Base-by-base conservation (phyloP, 1,140 invertebrate genomes). In the Trichonephila clavata region DNA sequence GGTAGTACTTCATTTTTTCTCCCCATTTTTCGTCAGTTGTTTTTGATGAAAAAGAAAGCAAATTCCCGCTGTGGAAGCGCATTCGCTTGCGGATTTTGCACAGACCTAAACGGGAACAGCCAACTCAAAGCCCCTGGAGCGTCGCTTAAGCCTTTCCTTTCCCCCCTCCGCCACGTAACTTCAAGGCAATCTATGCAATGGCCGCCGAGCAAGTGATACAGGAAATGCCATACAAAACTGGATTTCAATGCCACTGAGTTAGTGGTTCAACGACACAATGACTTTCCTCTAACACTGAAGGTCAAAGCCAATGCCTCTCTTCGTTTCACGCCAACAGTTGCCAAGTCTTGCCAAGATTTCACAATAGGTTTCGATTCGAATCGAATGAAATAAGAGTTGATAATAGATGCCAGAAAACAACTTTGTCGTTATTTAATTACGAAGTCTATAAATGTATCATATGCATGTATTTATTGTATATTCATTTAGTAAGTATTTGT, bases 201-300 rank as follows among this genome's bases (percentile, higher is more conserved):
- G 57, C 88, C 65, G 89, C 71, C 57, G 59, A 59, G 89, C 24
- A 61, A 81, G 71, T 63, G 86, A 93, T 93, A 90, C 93, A 93
- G 93, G 93, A 93, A 93, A 93, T 93, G 93, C 93, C 87, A 90
- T 90, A 86, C 80, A 93, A 93, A 94, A 94, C 90, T 94, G 90
- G 94, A 94, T 94, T 94, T 94, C 93, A 92, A 93, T 94, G 94
- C 93, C 93, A 93, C 90, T 90, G 84, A 94, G 94, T 93, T 90
- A 94, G 68, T 95, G 94, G 95, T 95, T 95, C 95, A 95, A 95
- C 94, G 95, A 95, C 95, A 95, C 94, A 95, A 95, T 95, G 95
- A 95, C 95, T 95, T 95, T 95, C 94, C 95, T 92, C 94, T 93
- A 94, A 94, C 94, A 93, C 94, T 94, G 95, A 95, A 95, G 95